Conservation (phyloP, 1,140 invertebrate species). For the Araneus ventricosus region DNA sequence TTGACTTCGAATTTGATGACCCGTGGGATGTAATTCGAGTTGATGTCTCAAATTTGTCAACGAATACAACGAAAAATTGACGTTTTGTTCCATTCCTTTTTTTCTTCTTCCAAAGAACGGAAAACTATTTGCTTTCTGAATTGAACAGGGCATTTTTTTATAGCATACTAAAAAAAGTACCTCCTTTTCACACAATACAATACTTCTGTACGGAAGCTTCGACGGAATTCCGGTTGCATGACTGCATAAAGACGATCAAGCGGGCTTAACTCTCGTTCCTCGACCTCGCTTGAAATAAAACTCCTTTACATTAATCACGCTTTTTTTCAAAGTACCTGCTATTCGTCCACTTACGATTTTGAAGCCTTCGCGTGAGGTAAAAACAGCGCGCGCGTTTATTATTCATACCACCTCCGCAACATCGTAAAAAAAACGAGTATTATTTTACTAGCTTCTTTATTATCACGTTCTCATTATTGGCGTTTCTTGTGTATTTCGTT, state of each 20-base stretch:
- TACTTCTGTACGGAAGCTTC: neutral
- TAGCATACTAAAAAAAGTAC: neutral
- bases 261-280: neutral
- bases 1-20: no score
- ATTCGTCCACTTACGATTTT: constrained; percentile 18
- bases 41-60: no score
- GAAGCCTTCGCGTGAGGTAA: constrained; percentile 35
- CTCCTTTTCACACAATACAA: neutral
- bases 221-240: constrained; percentile 37
- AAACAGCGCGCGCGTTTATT: constrained; percentile 4
- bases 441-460: neutral
- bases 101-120: neutral
- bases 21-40: no score
- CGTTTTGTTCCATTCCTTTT: no score
- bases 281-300: constrained; percentile 8
- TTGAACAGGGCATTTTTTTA: neutral
- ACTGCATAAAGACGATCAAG: neutral
- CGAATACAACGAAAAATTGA: no score
- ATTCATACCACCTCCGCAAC: constrained; percentile 42
- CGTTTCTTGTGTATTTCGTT: neutral
- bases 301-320: constrained; percentile 12
- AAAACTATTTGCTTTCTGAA: neutral
- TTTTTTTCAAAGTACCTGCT: neutral
- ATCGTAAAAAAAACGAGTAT: constrained; percentile 39
- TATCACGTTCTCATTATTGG: constrained; percentile 8